Percentiles rank a stretch among this genome's conserved stretches.
Conservation (phyloP, 2,888 invertebrate species). For the Sycophila texana region DNA sequence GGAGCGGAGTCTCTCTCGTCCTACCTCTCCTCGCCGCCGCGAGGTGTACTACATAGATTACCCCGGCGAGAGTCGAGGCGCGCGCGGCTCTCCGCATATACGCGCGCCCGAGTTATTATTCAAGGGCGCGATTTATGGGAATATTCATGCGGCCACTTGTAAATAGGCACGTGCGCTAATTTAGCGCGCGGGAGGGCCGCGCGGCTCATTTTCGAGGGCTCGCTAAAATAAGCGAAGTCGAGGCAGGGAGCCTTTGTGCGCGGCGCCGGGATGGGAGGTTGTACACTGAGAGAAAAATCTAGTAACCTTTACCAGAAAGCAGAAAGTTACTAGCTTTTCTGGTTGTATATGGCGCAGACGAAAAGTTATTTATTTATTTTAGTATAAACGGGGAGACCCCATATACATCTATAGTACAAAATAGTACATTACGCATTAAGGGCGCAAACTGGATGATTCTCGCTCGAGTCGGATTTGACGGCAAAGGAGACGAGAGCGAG, state of each 20-base stretch:
- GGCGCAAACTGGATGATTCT: too few species aligned
- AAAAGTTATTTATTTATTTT: too few species aligned
- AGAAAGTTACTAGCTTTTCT: too few species aligned
- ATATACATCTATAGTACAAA: too few species aligned
- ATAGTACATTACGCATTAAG: too few species aligned
- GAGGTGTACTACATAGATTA: constrained; percentile 58
- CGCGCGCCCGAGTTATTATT: constrained; percentile 44
- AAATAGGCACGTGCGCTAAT: constrained; percentile 52
- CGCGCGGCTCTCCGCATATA: too few species aligned
- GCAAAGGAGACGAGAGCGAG: too few species aligned
- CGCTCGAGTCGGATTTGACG: too few species aligned
- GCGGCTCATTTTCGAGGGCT: constrained; percentile 7
- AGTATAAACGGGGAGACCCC: too few species aligned
- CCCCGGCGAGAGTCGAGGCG: neutral
- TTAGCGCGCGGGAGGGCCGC: constrained; percentile 2
- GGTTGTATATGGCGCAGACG: too few species aligned
- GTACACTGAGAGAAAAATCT: too few species aligned
- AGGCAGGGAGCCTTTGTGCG: constrained; percentile 5
- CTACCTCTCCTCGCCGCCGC: constrained; percentile 35
- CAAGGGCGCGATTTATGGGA: constrained; percentile 57
- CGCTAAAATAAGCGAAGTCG: neutral
- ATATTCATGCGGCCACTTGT: constrained; percentile 50
- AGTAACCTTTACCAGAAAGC: too few species aligned
- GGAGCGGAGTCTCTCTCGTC: constrained; percentile 52
- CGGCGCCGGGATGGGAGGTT: neutral